Conservation (phyloP, 2,888 invertebrate genomes). For the Thereva unica region DNA sequence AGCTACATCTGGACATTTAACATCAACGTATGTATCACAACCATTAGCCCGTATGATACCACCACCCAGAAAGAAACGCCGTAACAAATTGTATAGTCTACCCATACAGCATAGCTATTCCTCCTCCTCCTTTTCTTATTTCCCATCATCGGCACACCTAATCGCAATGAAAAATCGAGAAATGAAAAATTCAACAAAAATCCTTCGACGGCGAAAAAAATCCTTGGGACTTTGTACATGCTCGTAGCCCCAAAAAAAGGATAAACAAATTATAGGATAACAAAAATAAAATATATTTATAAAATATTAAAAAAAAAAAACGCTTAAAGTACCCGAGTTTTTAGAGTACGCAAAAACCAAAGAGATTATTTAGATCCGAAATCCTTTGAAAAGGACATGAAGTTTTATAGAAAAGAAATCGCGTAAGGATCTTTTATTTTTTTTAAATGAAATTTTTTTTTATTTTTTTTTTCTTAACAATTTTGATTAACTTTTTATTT, state of each 20-base stretch:
- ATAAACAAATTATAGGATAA: conserved; percentile 7
- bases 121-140: conserved; percentile 39
- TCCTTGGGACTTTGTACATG: conserved; percentile 57
- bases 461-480: too few relatives aligned
- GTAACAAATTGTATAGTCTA: conserved; percentile 25
- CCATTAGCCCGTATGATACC: conserved; percentile 48
- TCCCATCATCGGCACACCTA: conserved; percentile 35
- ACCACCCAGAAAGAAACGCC: conserved; percentile 54
- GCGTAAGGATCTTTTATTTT: too few relatives aligned
- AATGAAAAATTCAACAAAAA: conserved; percentile 45
- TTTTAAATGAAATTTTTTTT: too few relatives aligned
- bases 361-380: too few relatives aligned
- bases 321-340: too few relatives aligned
- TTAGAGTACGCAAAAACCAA: too few relatives aligned
- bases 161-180: conserved; percentile 38
- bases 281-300: conserved; percentile 49
- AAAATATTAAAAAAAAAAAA: too few relatives aligned
- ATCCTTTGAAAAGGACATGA: too few relatives aligned
- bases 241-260: conserved; percentile 52
- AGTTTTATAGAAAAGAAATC: too few relatives aligned
- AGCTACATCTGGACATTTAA: conserved; percentile 17
- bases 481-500: too few relatives aligned
- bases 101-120: conserved; percentile 35
- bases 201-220: conserved; percentile 50
- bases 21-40: conserved; percentile 56